Conservation (phyloP, 2,797 vertebrate species). For the Thamnophis elegans region DNA sequence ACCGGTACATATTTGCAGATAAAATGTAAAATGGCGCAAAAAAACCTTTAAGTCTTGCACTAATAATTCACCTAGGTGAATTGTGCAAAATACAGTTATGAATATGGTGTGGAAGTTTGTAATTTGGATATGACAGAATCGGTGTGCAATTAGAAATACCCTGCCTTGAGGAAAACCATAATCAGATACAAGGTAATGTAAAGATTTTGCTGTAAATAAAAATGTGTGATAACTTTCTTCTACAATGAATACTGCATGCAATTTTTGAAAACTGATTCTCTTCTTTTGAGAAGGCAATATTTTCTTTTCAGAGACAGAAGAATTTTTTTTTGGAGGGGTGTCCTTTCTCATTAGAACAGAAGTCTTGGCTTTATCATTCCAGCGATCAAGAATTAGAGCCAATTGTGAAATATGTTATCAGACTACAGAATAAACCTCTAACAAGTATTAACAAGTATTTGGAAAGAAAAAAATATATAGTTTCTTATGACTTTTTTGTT, state of each 20-base stretch:
- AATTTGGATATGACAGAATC: background rate
- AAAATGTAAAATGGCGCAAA: background rate
- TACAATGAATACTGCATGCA: background rate
- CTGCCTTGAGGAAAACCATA: background rate
- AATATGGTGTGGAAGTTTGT: background rate
- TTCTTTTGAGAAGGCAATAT: background rate
- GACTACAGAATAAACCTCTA: constrained; percentile 47
- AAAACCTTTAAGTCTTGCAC: background rate
- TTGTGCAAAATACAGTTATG: background rate
- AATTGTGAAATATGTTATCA: constrained; percentile 26
- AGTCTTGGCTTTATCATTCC: background rate
- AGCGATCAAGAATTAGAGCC: constrained; percentile 49
- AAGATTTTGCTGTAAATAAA: background rate
- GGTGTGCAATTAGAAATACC: background rate
- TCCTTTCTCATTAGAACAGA: background rate
- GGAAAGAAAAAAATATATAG: constrained; percentile 28
- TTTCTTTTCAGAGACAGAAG: background rate
- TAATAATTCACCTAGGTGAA: background rate
- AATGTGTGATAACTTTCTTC: background rate
- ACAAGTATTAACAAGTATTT: constrained; percentile 39
- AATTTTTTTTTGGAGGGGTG: background rate
- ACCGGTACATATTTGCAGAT: background rate
- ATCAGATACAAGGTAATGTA: background rate
- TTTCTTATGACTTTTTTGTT: constrained; percentile 43
- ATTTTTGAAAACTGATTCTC: background rate